Base-by-base conservation (phyloP, 1,140 invertebrate species). In the Neodiprion fabricii region DNA sequence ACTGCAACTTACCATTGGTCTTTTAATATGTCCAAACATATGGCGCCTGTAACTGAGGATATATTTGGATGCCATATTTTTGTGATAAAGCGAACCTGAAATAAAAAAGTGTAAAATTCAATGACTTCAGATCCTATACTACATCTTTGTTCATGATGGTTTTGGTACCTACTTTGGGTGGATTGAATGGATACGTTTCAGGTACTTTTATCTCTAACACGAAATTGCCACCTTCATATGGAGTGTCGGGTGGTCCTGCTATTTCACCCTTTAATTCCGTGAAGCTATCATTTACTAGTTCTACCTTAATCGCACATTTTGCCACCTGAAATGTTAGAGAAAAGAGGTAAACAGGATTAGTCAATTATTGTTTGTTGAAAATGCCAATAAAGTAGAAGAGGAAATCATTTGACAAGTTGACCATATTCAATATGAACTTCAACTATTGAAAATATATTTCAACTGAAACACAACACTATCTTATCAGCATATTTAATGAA, bases 1-100 rank as follows among this genome's bases (percentile, higher is more conserved):
- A 81, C 28, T 40, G 5, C 28, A 40, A 40, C 84, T 81, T 89
- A 96, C 96, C 98, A 99, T 88, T 99, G 98, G 87, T 99, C 98
- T 91, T 99, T 99, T 17, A 99, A 90, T 84, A 99, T 99, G 88
- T 99, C 99, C 86, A 99, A 90, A 89, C 99, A 99, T 84, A 99
- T 99, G 61, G 97, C 97, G 73, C 99, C 98, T 48, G 98, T 99
- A 7, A 98, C 98, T 23, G 97, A 99, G 72, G 97, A 99, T 81
- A 99, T 98, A 90, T 99, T 99, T 70, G 98, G 99, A 91, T 99
- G 98, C 99, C 98, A 99, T 85, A 99, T 98, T 91, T 96, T 97
- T 75, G 98, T 99, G 77, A 97, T 92, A 91, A 99, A 99, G 53
- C 94, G 91, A 75, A 96, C 94, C 94, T 96, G 80, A 23, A 89